Base-by-base conservation (phyloP, 2,888 invertebrate genomes). In the Melikaiella ostensackeni region DNA sequence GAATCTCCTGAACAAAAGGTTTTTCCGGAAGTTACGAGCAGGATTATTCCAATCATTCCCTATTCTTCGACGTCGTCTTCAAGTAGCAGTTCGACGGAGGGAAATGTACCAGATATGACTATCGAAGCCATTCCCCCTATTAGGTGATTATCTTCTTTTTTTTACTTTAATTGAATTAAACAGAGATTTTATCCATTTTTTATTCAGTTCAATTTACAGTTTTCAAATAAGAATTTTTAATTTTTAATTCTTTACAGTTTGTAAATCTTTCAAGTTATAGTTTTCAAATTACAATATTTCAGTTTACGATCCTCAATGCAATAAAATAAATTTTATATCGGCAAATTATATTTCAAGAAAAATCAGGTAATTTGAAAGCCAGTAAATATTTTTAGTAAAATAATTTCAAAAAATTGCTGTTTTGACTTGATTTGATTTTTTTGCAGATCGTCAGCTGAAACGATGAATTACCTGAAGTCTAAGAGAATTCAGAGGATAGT, bases 401-500 rank as follows among this genome's bases (percentile, higher is more conserved):
- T n/a, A n/a, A n/a, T n/a, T n/a, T n/a, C n/a, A n/a, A n/a, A n/a
- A n/a, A n/a, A n/a, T n/a, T n/a, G n/a, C n/a, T n/a, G n/a, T 30
- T 30, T 30, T 30, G 30, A 30, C 30, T 63, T 61, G 38, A 19
- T 70, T 6, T 46, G 8, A 46, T 5, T 74, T 70, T 81, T 76
- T 82, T 82, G 35, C 70, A 90, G 90, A 84, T 83, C 89, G 30
- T 80, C 86, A 55, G 84, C 85, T 38, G 89, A 89, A 42, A 88
- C 89, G 4, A 85, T 90, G 84, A 84, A 88, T 62, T 89, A 87
- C 78, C 83, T 90, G 81, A 89, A 88, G 79, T 84, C 84, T 57
- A 90, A 90, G 80, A 87, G 91, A 77, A 90, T 91, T 80, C 84
- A 89, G 66, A 91, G 90, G 87, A 76, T 88, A 86, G 82, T 87